These are phyloP conservation scores for Halichoerus grypus DNA, from an alignment of 2,113 vertebrate species.

Conservation along the genomic window DNA sequence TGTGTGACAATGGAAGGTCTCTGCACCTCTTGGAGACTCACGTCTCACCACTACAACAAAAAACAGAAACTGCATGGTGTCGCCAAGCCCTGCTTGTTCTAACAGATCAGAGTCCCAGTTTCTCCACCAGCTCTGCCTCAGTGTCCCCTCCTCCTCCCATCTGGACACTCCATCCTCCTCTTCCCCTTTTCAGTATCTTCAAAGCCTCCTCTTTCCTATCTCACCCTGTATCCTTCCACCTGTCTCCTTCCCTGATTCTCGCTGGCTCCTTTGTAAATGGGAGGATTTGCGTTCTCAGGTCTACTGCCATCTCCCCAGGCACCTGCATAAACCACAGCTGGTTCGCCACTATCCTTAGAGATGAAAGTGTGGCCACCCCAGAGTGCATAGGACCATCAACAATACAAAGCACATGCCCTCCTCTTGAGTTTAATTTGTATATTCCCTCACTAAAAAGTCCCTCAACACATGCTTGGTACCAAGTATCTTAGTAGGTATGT, in stretches of 20 bases:
- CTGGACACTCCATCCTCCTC: background rate
- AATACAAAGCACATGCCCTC: background rate
- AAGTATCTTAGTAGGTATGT: background rate
- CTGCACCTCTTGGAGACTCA: no score
- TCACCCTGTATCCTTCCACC: background rate
- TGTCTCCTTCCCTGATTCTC: background rate
- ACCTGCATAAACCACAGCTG: background rate
- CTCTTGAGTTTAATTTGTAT: background rate
- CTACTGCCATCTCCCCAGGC: no score
- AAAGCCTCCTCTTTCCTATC: background rate
- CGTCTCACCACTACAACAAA: background rate
- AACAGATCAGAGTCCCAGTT: background rate
- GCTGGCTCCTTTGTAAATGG: background rate
- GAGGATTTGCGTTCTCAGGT: background rate
- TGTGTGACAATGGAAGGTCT: background rate
- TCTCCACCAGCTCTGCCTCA: background rate
- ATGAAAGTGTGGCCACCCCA: background rate
- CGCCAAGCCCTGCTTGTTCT: background rate
- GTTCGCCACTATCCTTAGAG: background rate
- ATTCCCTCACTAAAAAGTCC: background rate
- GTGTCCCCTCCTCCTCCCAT: background rate
- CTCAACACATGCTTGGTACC: background rate
- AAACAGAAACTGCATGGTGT: background rate
- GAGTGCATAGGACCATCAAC: background rate
- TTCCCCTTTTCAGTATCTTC: background rate